Conservation (phyloP, 2,888 invertebrate genomes). For the Frankliniella intonsa region DNA sequence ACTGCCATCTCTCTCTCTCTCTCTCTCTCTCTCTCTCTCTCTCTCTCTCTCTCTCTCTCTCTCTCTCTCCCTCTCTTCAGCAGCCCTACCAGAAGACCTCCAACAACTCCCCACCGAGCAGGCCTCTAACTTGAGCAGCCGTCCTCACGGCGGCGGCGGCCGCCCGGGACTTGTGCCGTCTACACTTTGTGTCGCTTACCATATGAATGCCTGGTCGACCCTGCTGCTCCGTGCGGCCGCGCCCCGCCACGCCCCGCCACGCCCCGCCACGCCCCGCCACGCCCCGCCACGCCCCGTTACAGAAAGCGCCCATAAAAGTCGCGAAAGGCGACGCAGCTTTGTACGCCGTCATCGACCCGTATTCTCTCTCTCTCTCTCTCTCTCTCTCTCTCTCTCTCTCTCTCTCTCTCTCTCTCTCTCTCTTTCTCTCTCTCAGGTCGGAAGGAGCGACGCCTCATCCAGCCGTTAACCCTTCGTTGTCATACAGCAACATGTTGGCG, state of each 20-base stretch:
- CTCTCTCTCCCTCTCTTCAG: no score
- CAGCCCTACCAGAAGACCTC: no score
- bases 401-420: no score
- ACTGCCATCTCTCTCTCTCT: no score
- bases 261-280: no score
- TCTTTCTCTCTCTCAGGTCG: no score
- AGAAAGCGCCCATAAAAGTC: conserved; percentile 2
- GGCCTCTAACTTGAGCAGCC: not conserved
- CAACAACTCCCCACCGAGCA: no score
- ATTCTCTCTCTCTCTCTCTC: not conserved
- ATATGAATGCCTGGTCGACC: conserved; percentile 7
- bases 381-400: not conserved
- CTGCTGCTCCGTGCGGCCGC: not conserved
- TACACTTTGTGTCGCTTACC: not conserved
- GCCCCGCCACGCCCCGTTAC: not conserved
- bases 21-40: no score
- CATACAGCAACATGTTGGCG: no score
- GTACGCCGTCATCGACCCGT: not conserved
- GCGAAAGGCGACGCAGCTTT: not conserved
- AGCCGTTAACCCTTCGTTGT: no score
- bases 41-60: no score
- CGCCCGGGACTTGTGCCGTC: not conserved
- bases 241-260: not conserved
- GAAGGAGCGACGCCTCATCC: no score
- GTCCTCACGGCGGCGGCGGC: not conserved